phyloP scores from a whole-genome alignment of 2,888 invertebrate species.

The Drosophila lutescens region DNA sequence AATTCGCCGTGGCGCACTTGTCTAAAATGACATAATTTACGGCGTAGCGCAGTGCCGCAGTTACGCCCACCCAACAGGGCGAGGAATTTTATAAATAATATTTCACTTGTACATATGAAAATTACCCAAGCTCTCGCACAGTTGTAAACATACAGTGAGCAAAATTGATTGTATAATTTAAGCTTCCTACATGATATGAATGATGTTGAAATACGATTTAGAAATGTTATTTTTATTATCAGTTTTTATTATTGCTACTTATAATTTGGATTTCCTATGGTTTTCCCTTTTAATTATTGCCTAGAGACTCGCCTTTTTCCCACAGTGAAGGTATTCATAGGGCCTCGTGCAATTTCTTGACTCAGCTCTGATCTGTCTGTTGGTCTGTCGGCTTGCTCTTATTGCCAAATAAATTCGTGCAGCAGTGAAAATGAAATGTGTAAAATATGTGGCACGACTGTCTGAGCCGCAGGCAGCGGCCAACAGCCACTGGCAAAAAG shows the following conservation, averaged over 20 bases:
- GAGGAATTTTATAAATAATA: constrained; percentile 78
- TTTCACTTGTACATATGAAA: constrained; percentile 76
- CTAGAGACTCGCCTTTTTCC: neutral
- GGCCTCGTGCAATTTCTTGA: constrained; percentile 59
- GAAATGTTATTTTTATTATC: neutral
- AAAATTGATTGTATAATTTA: neutral
- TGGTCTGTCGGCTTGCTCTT: constrained; percentile 62
- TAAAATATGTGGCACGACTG: constrained; percentile 75
- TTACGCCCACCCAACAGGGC: constrained; percentile 79
- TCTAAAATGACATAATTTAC: constrained; percentile 78
- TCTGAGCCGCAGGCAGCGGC: constrained; percentile 43
- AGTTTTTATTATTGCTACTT: no score
- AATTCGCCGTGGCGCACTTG: constrained; percentile 63
- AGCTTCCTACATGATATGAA: neutral
- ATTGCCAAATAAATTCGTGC: constrained; percentile 81
- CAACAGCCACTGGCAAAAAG: constrained; percentile 33
- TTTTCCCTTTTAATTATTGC: neutral
- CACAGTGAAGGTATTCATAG: constrained; percentile 57
- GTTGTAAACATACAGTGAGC: constrained; percentile 27
- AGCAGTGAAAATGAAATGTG: constrained; percentile 79
- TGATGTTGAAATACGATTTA: neutral
- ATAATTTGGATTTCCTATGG: neutral
- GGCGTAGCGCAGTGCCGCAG: constrained; percentile 77
- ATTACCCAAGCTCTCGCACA: constrained; percentile 54
- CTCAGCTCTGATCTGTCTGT: constrained; percentile 41